phyloP scores from a whole-genome alignment of 2,797 vertebrate genomes.

The Coccyzus lansbergi region DNA sequence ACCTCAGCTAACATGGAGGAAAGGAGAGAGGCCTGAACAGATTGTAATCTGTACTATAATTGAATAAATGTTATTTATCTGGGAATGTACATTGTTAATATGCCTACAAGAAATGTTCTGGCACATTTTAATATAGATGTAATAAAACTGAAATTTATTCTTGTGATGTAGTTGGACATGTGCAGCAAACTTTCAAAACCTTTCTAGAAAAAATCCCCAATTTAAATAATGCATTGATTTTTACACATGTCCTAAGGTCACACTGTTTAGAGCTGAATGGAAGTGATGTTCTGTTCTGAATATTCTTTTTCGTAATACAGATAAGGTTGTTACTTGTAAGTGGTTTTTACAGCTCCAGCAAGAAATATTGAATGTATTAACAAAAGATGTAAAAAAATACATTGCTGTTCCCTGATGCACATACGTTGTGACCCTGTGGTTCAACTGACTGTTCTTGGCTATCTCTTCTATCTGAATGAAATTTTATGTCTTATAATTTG shows the following conservation, averaged over 20 bases:
- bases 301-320: constrained; percentile 1
- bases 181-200: not conserved
- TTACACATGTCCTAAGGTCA: not conserved
- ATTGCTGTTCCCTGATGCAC: not conserved
- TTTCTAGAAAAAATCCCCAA: not conserved
- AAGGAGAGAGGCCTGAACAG: not conserved
- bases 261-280: constrained; percentile 8
- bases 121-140: not conserved
- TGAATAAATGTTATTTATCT: not conserved
- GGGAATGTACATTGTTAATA: not conserved
- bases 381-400: not conserved
- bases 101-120: not conserved
- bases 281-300: constrained; percentile 12
- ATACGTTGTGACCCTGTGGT: not conserved
- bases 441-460: not conserved
- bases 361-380: constrained; percentile 7
- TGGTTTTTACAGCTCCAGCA: not conserved
- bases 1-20: not conserved
- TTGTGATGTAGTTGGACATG: not conserved
- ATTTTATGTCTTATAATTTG: not conserved
- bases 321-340: not conserved
- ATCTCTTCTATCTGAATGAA: not conserved
- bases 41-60: not conserved
- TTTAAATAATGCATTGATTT: constrained; percentile 26
- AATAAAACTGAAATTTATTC: not conserved